Evolutionary conservation across 2,797 vertebrate genomes (phyloP).

Genomic region (Melanogrammus aeglefinus): DNA sequence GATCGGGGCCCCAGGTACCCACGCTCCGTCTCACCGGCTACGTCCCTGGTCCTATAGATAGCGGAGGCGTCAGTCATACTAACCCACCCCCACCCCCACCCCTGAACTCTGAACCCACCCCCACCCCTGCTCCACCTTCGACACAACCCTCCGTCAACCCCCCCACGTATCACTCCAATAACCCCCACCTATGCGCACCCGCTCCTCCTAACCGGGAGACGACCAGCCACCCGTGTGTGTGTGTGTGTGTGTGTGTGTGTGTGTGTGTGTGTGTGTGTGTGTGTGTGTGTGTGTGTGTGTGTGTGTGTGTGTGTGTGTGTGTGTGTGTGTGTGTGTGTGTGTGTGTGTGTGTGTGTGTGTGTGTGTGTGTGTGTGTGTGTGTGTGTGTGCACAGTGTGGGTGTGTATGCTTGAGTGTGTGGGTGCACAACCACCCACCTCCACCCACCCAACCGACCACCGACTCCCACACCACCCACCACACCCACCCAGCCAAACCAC

Average conservation of each 20-base stretch:
- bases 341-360: too few relatives aligned
- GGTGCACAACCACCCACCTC: background rate
- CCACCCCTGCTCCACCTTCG: conserved; percentile 71
- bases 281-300: too few relatives aligned
- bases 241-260: too few relatives aligned
- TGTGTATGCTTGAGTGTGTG: too few relatives aligned
- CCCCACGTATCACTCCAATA: conserved; percentile 1
- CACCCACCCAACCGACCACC: conserved; percentile 5
- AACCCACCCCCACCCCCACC: conserved; percentile 63
- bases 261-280: too few relatives aligned
- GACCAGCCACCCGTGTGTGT: too few relatives aligned
- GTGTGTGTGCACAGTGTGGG: too few relatives aligned
- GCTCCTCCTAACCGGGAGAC: background rate
- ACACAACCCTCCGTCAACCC: conserved; percentile 68
- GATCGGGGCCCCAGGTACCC: background rate
- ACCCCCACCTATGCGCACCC: background rate
- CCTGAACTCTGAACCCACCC: conserved; percentile 41
- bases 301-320: too few relatives aligned
- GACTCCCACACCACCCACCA: conserved; percentile 8
- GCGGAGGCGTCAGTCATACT: conserved; percentile 58
- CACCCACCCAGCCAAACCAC: background rate
- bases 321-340: too few relatives aligned
- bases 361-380: too few relatives aligned
- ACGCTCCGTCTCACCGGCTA: conserved; percentile 2
- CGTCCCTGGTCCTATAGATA: conserved; percentile 76